A percentile compares a stretch with the other conserved stretches of the same genome.
phyloP scores from a whole-genome alignment of 2,888 invertebrate genomes.

The Drosophila pseudotalamancana region DNA sequence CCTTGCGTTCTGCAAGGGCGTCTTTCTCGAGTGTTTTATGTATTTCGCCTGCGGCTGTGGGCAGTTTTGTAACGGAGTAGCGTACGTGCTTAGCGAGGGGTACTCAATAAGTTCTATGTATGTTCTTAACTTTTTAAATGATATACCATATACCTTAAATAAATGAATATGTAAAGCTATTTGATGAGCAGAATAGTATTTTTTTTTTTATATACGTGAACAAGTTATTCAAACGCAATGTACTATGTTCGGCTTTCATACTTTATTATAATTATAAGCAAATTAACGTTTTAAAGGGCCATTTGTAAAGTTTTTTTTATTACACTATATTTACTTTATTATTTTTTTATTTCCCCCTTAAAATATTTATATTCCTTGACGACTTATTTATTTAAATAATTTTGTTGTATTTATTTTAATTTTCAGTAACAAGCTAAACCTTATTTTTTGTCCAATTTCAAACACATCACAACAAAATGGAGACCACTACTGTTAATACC shows the following conservation, averaged over 20 bases:
- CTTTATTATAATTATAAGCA: no score
- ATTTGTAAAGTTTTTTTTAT: no score
- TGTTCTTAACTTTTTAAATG: no score
- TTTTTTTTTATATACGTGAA: no score
- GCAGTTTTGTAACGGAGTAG: constrained; percentile 34
- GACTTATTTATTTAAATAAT: not conserved
- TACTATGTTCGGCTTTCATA: no score
- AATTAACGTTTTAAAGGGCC: no score
- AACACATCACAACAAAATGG: constrained; percentile 46
- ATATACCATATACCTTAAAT: no score
- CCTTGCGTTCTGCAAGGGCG: constrained; percentile 40
- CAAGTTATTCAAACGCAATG: no score
- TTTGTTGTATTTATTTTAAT: not conserved
- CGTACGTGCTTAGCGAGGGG: constrained; percentile 14
- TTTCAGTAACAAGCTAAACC: constrained; percentile 11
- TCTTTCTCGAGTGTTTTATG: constrained; percentile 32
- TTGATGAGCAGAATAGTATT: no score
- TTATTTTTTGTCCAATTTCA: constrained; percentile 1
- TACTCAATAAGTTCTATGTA: constrained; percentile 7
- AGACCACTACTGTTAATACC: constrained; percentile 56
- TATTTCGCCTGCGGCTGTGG: constrained; percentile 25
- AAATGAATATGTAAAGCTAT: no score
- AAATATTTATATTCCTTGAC: not conserved
- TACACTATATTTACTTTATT: not conserved
- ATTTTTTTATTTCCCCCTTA: not conserved